These are phyloP conservation scores for Dicentrarchus labrax DNA, from an alignment of 2,113 vertebrate species.

Conservation along the genomic window DNA sequence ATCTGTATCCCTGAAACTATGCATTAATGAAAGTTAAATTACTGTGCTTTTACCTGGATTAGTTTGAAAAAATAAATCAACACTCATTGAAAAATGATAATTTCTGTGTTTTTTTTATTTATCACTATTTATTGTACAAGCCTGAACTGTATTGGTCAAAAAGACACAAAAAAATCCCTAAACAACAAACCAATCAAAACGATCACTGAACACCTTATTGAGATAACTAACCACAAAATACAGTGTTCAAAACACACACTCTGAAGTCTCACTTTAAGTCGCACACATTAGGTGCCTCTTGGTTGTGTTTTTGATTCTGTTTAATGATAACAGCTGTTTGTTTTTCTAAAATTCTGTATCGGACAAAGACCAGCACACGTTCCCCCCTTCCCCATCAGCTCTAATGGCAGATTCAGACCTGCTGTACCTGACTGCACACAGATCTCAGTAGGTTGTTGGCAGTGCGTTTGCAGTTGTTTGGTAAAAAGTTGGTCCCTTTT, in stretches of 20 bases:
- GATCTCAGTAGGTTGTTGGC: conserved; percentile 69
- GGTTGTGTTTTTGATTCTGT: conserved; percentile 43
- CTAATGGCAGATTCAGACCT: conserved; percentile 49
- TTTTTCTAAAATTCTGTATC: conserved; percentile 19
- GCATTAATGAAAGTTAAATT: conserved; percentile 19
- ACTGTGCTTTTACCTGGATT: conserved; percentile 43
- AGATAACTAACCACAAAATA: conserved; percentile 81
- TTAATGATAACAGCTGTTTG: conserved; percentile 43
- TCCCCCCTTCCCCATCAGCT: conserved; percentile 35
- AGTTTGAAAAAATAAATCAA: conserved; percentile 68
- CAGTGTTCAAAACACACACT: conserved; percentile 77
- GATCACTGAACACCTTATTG: conserved; percentile 79
- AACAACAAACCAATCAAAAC: conserved; percentile 81
- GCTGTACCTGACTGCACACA: conserved; percentile 54
- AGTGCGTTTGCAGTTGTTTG: conserved; percentile 80
- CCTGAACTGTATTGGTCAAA: conserved; percentile 76
- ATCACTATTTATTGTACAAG: conserved; percentile 81
- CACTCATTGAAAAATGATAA: conserved; percentile 72
- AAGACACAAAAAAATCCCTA: conserved; percentile 80
- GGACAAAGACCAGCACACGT: conserved; percentile 43
- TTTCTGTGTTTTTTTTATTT: conserved; percentile 74
- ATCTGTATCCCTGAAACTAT: neutral
- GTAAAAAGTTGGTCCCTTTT: conserved; percentile 78
- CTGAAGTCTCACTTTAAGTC: conserved; percentile 64
- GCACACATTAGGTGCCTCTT: conserved; percentile 66